A percentile compares a stretch with the other conserved stretches of the same genome.
Conservation (phyloP, 2,113 vertebrate species). For the Leptosomus discolor region DNA sequence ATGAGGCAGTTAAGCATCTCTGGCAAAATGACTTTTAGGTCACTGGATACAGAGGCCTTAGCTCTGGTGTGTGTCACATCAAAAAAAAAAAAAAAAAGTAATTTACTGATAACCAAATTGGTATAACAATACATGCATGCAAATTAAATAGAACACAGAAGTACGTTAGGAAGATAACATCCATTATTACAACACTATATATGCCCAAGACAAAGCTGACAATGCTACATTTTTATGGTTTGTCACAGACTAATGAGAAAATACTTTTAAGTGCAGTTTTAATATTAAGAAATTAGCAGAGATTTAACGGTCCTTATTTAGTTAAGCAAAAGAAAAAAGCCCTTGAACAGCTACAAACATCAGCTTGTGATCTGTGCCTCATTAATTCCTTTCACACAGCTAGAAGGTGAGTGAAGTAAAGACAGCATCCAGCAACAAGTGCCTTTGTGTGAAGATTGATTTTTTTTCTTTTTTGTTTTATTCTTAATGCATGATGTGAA, state of each 20-base stretch:
- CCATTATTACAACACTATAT: not conserved
- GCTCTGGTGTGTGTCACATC: not conserved
- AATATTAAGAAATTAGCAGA: constrained; percentile 35
- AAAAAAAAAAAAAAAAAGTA: not conserved
- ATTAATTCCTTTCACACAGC: constrained; percentile 58
- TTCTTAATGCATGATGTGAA: constrained; percentile 23
- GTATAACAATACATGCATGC: not conserved
- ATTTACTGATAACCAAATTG: not conserved
- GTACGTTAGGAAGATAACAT: not conserved
- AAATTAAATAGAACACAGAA: not conserved
- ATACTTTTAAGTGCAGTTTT: constrained; percentile 38
- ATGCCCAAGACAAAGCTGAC: not conserved
- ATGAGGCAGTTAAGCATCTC: not conserved
- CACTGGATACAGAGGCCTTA: not conserved
- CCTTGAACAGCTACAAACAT: constrained; percentile 47
- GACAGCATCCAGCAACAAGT: not conserved
- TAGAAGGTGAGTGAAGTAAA: constrained; percentile 30
- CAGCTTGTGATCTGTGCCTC: constrained; percentile 33
- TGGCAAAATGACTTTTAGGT: constrained; percentile 39
- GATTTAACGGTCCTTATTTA: constrained; percentile 35
- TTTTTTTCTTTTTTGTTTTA: not conserved
- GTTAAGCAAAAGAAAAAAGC: constrained; percentile 10
- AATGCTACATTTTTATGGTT: constrained; percentile 34
- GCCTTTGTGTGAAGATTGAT: not conserved
- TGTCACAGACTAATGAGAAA: constrained; percentile 56